Base-by-base conservation (phyloP, 1,140 invertebrate species). In the Lepidurus apus region DNA sequence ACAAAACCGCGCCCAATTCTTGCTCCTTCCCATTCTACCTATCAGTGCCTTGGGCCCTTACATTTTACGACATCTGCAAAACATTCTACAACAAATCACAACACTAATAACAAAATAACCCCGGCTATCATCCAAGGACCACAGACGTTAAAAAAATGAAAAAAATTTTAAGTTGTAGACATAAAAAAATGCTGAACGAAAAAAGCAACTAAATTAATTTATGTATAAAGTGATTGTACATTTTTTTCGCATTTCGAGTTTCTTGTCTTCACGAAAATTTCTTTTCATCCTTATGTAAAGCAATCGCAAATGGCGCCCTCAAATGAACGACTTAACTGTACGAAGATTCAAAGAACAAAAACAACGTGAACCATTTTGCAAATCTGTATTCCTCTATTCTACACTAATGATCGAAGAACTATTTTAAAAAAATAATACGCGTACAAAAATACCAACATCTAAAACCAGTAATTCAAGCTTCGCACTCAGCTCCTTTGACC, bases 21-120 rank as follows among this genome's bases (percentile, higher is more conserved):
- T 65, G 21, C 13, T 65, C 53, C 9, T 21, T n/a, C 53, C 53
- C 13, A 65, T 65, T 65, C 53, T 65, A 65, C 53, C 53, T 65
- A 65, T 65, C 53, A 65, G 53, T 65, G 53, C 53, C 53, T 65
- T 65, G 53, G 53, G 53, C 53, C 53, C 53, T 65, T 65, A n/a
- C 53, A 21, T 65, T 65, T 65, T 65, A 65, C 34, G 34, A 34
- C 53, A 65, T 65, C 53, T n/a, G 53, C 53, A 65, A 65, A 65
- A 65, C 6, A 13, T n/a, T 65, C 21, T 21, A 65, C 53, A 65
- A 65, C 53, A 13, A 65, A 65, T 65, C 53, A 21, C 53, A 13
- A 65, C 53, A 65, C 53, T 65, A 34, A 34, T 65, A 65, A 65
- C 5, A 47, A 47, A 65, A 65, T 65, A 21, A 65, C 17, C 21